These are phyloP conservation scores for Ramphastos sulfuratus DNA, from an alignment of 2,113 vertebrate genomes.

Conservation along the genomic window DNA sequence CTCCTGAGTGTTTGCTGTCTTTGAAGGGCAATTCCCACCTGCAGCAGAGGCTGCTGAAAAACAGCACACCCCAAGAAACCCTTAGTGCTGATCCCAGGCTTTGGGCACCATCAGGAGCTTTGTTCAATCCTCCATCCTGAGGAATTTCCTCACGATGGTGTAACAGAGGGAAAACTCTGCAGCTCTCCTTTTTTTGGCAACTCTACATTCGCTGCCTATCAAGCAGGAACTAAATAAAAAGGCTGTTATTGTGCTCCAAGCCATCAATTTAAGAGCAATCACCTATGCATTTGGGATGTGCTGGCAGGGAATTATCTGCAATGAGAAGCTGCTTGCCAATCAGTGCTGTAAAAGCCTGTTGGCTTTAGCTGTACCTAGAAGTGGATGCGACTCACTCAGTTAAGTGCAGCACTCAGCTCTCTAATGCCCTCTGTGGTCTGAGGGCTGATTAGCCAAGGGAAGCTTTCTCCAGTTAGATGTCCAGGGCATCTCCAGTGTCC, in stretches of 20 bases:
- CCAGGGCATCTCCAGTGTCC: neutral
- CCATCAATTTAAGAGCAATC: constrained; percentile 76
- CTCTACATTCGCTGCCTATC: constrained; percentile 32
- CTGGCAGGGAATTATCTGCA: constrained; percentile 72
- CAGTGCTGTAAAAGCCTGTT: constrained; percentile 36
- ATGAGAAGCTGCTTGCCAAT: constrained; percentile 64
- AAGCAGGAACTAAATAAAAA: constrained; percentile 70
- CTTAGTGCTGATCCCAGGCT: neutral
- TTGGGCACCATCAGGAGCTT: neutral
- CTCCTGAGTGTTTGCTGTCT: fast-evolving
- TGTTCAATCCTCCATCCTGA: neutral
- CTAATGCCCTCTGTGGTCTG: neutral
- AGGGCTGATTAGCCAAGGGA: neutral
- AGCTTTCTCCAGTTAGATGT: neutral
- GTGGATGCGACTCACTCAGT: neutral
- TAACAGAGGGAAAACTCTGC: neutral
- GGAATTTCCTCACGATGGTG: neutral
- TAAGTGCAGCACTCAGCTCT: neutral
- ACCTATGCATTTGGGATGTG: constrained; percentile 62
- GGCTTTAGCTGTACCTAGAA: constrained; percentile 37
- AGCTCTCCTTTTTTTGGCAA: constrained; percentile 8
- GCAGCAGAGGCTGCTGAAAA: neutral
- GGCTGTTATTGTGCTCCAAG: constrained; percentile 64
- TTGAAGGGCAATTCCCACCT: neutral
- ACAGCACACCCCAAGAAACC: fast-evolving